phyloP scores from a whole-genome alignment of 2,113 vertebrate genomes.

The Genyomyrus donnyi region DNA sequence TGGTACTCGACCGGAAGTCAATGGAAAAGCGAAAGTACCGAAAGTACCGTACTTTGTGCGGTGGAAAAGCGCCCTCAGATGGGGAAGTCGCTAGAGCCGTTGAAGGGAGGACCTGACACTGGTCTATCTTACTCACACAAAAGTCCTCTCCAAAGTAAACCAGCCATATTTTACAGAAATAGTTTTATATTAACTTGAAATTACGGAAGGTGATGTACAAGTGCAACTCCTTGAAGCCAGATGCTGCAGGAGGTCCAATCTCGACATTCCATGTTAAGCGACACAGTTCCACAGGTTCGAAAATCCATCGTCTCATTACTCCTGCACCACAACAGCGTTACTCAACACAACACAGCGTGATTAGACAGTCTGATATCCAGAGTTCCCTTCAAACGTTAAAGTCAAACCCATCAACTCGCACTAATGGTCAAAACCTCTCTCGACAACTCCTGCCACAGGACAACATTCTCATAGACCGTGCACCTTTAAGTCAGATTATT shows the following conservation, averaged over 20 bases:
- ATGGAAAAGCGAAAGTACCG: no score
- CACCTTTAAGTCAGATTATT: not conserved
- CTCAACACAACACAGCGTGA: not conserved
- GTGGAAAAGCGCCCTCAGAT: no score
- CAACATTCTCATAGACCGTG: not conserved
- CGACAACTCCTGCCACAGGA: not conserved
- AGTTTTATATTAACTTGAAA: not conserved
- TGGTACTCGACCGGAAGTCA: no score
- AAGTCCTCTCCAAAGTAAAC: not conserved
- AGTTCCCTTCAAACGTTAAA: not conserved
- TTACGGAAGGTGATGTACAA: not conserved
- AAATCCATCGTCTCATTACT: not conserved
- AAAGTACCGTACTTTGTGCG: no score
- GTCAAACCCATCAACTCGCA: not conserved
- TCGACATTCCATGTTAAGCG: not conserved
- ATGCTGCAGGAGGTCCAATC: not conserved
- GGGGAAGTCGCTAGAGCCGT: not conserved
- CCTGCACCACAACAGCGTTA: not conserved
- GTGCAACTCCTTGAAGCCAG: not conserved
- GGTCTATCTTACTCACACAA: not conserved
- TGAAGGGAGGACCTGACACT: not conserved
- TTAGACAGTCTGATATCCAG: not conserved
- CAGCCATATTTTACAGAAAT: not conserved
- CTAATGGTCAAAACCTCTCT: not conserved
- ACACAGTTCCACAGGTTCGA: not conserved